Conservation (phyloP, 2,113 vertebrate genomes). For the Phaethornis superciliosus region DNA sequence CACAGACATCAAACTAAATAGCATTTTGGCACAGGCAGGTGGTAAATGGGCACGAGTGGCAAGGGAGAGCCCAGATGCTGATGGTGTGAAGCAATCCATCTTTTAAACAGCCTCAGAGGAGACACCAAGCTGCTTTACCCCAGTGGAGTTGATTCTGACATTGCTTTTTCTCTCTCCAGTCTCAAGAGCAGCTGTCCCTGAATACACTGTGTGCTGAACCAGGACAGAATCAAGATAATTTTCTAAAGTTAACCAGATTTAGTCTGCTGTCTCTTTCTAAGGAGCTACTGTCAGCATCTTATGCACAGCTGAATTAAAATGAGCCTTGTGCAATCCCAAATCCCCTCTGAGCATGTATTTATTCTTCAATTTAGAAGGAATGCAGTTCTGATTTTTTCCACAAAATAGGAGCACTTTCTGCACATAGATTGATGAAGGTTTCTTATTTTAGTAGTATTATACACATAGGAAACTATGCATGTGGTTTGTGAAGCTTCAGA, state of each 20-base stretch:
- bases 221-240: constrained; percentile 14
- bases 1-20: not conserved
- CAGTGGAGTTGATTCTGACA: not conserved
- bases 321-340: constrained; percentile 41
- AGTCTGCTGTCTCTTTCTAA: constrained; percentile 35
- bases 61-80: constrained; percentile 4
- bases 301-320: constrained; percentile 3
- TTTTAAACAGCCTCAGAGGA: constrained; percentile 7
- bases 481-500: not conserved
- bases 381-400: not conserved
- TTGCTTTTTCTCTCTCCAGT: not conserved
- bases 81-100: not conserved
- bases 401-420: constrained; percentile 4
- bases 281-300: constrained; percentile 35
- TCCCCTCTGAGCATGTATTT: constrained; percentile 20
- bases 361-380: constrained; percentile 39
- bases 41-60: not conserved
- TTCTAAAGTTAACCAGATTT: constrained; percentile 48
- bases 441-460: not conserved
- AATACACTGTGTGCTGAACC: not conserved
- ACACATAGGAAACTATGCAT: not conserved
- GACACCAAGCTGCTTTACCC: not conserved
- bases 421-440: not conserved
- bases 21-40: constrained; percentile 20
- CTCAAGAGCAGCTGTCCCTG: constrained; percentile 42